Percentiles rank a stretch among this genome's conserved stretches.
phyloP scores from a whole-genome alignment of 35 echinoderm and acorn worm species.

The Heliocidaris tuberculata region DNA sequence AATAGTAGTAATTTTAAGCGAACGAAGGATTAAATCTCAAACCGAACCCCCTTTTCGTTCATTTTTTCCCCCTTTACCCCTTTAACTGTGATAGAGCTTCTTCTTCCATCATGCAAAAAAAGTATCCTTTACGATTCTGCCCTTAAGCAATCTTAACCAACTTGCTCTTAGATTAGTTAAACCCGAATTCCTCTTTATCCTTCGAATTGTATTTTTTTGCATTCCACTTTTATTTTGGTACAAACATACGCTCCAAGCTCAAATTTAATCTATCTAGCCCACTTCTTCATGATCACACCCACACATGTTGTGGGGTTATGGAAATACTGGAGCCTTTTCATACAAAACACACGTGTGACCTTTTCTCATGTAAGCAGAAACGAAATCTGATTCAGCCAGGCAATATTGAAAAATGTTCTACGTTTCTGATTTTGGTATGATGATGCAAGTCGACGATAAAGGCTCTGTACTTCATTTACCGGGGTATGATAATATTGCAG shows the following conservation, averaged over 20 bases:
- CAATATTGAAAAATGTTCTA: constrained; percentile 5
- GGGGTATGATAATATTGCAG: background rate
- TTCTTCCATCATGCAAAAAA: too few relatives aligned
- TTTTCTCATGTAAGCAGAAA: constrained; percentile 1
- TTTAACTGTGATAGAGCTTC: too few relatives aligned
- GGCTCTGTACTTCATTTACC: background rate
- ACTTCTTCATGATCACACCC: background rate
- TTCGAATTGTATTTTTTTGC: too few relatives aligned
- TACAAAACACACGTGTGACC: background rate
- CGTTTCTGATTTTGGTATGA: background rate
- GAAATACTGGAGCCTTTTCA: background rate
- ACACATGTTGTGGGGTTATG: background rate
- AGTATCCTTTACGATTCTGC: too few relatives aligned
- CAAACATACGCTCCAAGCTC: background rate
- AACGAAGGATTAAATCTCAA: too few relatives aligned
- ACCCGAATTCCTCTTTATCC: too few relatives aligned
- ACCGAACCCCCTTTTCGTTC: too few relatives aligned
- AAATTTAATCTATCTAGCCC: background rate
- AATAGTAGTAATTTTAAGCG: too few relatives aligned
- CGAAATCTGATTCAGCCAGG: constrained; percentile 1
- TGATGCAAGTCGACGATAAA: background rate
- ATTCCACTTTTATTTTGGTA: too few relatives aligned
- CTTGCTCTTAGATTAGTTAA: too few relatives aligned
- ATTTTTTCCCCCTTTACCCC: too few relatives aligned
- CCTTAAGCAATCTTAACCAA: too few relatives aligned